Evolutionary conservation across 2,113 vertebrate genomes (phyloP), one percentile per base, ranked within the genome.

Genomic region (Brachionichthys hirsutus): DNA sequence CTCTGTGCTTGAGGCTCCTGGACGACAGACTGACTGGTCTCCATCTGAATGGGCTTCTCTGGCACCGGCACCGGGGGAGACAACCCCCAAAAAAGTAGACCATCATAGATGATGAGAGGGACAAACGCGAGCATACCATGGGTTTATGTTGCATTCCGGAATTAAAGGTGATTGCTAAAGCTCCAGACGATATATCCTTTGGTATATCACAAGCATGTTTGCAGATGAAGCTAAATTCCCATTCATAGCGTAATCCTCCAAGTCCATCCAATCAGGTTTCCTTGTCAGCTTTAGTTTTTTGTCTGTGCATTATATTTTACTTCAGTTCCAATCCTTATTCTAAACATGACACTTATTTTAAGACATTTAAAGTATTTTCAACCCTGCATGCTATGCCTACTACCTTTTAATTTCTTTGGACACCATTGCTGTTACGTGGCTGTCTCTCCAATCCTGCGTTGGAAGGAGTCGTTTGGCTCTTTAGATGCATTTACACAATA

Each of bases 1-100:
- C 82, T 81, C 73, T 52, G 67, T 78, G 78, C 88, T 85, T 57
- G 60, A 74, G 76, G 84, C 87, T 78, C 73, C 76, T 55, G 83
- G 49, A 53, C 71, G 82, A 15, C 34, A 64, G 75, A 61, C 24
- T 56, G 73, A 75, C 72, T 68, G 67, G 53, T 75, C 63, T 84
- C 70, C 79, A 84, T 80, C 54, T 80, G 78, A 80, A 80, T 59
- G 71, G 75, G 58, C 75, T 75, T 71, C 62, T 75, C 60, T 77
- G 77, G 76, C 70, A 82, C 56, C 65, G 64, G 57, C n/a, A n/a
- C 50, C 47, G 24, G 42, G 41, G 42, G 55, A 41, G 62, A 77
- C 51, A 41, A 66, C 48, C 45, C 30, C 40, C 54, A 63, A 49
- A 59, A 58, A 58, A 77, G 65, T 17, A 74, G 66, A 58, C 38